Conservation (phyloP, 2,888 invertebrate species). For the Leptopilina myrica region DNA sequence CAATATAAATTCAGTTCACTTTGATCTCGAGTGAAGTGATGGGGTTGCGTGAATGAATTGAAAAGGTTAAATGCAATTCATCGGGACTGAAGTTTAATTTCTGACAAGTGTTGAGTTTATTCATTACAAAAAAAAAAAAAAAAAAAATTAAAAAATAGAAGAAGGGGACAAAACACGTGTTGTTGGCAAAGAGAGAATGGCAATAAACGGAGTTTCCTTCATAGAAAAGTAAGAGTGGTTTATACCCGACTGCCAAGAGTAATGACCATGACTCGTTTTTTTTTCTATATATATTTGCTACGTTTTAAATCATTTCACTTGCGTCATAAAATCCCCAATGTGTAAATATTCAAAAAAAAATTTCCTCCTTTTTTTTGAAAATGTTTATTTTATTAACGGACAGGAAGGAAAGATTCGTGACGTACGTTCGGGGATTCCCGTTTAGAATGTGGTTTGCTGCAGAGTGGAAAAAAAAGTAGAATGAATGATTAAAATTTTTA, state of each 20-base stretch:
- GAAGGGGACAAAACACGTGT: constrained; percentile 22
- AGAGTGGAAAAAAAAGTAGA: no score
- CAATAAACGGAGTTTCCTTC: constrained; percentile 38
- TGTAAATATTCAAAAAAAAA: background rate
- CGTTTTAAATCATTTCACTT: constrained; percentile 2
- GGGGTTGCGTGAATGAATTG: no score
- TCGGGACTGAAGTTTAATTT: constrained; percentile 31
- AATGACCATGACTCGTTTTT: constrained; percentile 37
- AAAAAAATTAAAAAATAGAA: background rate
- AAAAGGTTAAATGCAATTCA: background rate
- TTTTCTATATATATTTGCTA: background rate
- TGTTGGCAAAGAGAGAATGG: constrained; percentile 36
- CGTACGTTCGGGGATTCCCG: background rate
- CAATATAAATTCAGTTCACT: constrained; percentile 15
- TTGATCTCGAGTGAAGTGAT: background rate
- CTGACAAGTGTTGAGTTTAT: constrained; percentile 22
- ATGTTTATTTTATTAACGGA: background rate
- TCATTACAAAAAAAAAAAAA: background rate
- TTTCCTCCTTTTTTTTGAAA: background rate
- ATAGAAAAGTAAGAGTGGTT: constrained; percentile 40
- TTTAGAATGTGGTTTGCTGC: no score
- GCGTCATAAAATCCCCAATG: background rate
- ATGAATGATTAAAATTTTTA: no score
- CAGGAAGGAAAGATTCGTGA: background rate
- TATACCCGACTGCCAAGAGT: constrained; percentile 17